Base-by-base conservation (phyloP, 2,797 vertebrate genomes). In the Mormyrus hasselquistii region DNA sequence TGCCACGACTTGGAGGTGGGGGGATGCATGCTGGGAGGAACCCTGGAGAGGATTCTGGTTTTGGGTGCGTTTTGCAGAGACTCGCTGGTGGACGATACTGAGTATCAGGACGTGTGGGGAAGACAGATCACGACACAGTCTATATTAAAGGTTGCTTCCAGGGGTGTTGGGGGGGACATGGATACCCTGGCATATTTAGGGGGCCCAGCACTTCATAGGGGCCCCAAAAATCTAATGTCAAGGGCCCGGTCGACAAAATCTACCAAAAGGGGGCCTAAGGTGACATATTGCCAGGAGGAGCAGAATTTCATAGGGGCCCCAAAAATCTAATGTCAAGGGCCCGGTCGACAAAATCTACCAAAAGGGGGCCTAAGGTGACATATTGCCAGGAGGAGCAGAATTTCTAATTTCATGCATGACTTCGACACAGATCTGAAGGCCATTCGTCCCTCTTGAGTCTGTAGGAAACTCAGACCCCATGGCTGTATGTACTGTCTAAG, bases 41-140 rank as follows among this genome's bases (percentile, higher is more conserved):
- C 76, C 76, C 44, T 4, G 38, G 76, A 49, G 14, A 2, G 14
- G 16, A 82, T 49, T 19, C 2, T 0, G 2, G 19, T 2, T 19
- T 82, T 12, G 16, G 19, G 93, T 89, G 92, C 92, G 91, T 62
- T 94, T 96, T 94, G 95, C 95, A 95, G 95, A 94, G 93, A 85
- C 22, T 8, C 3, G 25, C 25, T 29, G 50, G 91, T 93, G 41
- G 38, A 9, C 79, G n/a, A 1, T 47, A 2, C 44, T 49, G 38
- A 44, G 6, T 83, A 44, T 3, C 8, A 22, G 41, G 19, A 1
- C 7, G 0, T 22, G 2, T 0, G 5, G 16, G 8, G 10, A 38
- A 19, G 14, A 7, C 4, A 38, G 25, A 8, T 10, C n/a, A 73
- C 29, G 4, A 73, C 0, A 3, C 16, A 10, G 3, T 34, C 29